These are phyloP conservation scores for Syngnathus acus DNA, from an alignment of 2,797 vertebrate genomes.

Conservation along the genomic window DNA sequence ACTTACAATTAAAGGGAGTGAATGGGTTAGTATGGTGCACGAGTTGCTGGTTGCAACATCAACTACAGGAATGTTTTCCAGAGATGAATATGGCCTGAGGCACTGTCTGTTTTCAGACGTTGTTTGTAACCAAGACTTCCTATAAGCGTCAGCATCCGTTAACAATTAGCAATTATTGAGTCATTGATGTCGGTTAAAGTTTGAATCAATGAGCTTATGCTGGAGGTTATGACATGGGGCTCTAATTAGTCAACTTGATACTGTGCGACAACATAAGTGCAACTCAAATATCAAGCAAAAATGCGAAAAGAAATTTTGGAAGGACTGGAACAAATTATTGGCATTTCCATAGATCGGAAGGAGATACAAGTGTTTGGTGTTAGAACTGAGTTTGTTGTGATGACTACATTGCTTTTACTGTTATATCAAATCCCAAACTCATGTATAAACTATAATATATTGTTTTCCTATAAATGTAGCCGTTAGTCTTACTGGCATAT, in stretches of 20 bases:
- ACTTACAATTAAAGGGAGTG: conserved; percentile 15
- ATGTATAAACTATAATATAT: no score
- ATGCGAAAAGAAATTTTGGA: no score
- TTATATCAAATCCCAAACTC: no score
- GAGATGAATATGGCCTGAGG: background rate
- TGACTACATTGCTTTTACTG: no score
- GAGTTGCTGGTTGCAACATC: background rate
- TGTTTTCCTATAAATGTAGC: no score
- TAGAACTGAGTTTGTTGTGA: no score
- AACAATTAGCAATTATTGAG: background rate
- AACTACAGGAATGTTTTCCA: background rate
- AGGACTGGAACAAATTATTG: no score
- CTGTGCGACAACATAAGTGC: background rate
- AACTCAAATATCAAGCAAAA: no score
- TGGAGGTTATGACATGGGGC: no score
- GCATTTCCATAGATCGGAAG: no score
- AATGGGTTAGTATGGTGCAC: background rate
- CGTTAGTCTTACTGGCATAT: no score
- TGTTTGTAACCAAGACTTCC: background rate
- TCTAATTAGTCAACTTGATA: background rate
- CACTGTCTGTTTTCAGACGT: background rate
- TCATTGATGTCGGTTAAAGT: background rate
- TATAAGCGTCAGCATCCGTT: background rate
- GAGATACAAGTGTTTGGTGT: no score
- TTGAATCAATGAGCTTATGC: background rate